These are phyloP conservation scores for Acanthosepion esculentum DNA, from an alignment of 2,888 invertebrate species.

Conservation along the genomic window DNA sequence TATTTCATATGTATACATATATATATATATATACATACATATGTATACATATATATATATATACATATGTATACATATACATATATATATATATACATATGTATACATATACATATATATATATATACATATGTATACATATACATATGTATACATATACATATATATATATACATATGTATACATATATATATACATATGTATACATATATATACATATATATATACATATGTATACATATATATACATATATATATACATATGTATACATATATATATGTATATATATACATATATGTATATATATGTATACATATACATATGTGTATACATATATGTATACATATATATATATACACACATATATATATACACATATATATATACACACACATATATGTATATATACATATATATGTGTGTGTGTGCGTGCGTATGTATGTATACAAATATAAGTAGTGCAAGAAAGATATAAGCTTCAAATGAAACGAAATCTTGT, in stretches of 20 bases:
- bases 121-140: neutral
- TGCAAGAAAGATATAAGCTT: too few relatives aligned
- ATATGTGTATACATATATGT: neutral
- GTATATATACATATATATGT: neutral
- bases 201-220: neutral
- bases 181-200: too few relatives aligned
- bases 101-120: neutral
- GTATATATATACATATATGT: neutral
- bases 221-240: neutral
- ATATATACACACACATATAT: neutral
- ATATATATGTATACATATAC: neutral
- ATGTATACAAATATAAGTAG: neutral
- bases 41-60: neutral
- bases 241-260: neutral
- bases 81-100: neutral
- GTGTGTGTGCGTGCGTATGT: neutral
- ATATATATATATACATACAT: neutral
- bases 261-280: neutral
- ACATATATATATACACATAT: neutral
- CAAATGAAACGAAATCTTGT: too few relatives aligned
- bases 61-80: neutral
- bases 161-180: too few relatives aligned
- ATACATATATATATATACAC: neutral
- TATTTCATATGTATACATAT: neutral
- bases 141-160: neutral